Base-by-base conservation (phyloP, 2,888 invertebrate species). In the Lepidonotus clava region DNA sequence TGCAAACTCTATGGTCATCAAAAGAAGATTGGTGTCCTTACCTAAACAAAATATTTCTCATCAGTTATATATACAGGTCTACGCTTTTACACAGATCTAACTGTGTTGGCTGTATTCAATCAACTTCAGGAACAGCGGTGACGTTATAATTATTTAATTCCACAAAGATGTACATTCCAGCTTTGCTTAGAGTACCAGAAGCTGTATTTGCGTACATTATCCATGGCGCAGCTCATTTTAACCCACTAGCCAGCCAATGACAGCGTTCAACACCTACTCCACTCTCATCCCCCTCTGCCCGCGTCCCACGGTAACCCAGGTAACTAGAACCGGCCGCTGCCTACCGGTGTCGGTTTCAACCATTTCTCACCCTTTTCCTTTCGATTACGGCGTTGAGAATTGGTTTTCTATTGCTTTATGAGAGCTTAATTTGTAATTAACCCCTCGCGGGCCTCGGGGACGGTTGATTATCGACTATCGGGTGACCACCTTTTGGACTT, bases 391-490 rank as follows among this genome's bases (percentile, higher is more conserved):
- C 80, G 80, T 80, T 80, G 46, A 80, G 80, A 80, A 80, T 80
- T 80, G 80, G 46, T 80, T 80, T 80, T 80, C 80, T 80, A 80
- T 80, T 80, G 80, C 80, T 80, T 80, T 80, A 80, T 80, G 80
- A 80, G 80, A 80, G 80, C 80, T 80, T 80, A 80, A 80, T 80
- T 80, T 46, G 80, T 80, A 80, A 80, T 80, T 80, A 80, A 80
- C n/a, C n/a, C 71, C 11, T 5, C 4, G 41, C 80, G 28, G 24
- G 46, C 80, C 34, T 0, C 41, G 24, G 4, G 28, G 32, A 5
- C 8, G 46, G n/a, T 18, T 80, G 80, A 80, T 80, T 80, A n/a
- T 24, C n/a, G 21, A 41, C 32, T 80, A 46, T 80, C 80, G 28
- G 2, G 80, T 80, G 32, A n/a, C 56, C 71, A 18, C n/a, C 80